These are phyloP conservation scores for Epistrophella euchroma DNA, from an alignment of 2,888 invertebrate species.

Conservation along the genomic window DNA sequence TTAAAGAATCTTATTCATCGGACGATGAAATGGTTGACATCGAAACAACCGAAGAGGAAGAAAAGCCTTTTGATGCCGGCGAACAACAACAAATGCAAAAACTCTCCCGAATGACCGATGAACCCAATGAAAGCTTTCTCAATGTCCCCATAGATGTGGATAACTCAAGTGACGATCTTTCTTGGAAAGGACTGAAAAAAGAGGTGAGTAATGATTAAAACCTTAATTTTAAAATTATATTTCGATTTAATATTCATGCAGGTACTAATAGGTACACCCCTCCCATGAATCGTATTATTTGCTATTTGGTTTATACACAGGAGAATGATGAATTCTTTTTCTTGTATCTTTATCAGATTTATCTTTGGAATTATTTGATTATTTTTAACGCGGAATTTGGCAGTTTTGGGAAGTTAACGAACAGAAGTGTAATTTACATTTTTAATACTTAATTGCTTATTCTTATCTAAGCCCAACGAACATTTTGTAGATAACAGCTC, in stretches of 20 bases:
- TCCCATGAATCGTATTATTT: too few species aligned
- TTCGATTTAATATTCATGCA: not conserved
- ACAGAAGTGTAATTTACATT: too few species aligned
- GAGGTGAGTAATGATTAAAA: slow-evolving; percentile 42
- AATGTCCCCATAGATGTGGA: slow-evolving; percentile 53
- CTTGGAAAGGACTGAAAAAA: slow-evolving; percentile 65
- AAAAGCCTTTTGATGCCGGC: slow-evolving; percentile 60
- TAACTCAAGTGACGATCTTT: slow-evolving; percentile 55
- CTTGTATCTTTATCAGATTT: too few species aligned
- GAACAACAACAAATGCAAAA: slow-evolving; percentile 61
- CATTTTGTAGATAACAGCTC: too few species aligned
- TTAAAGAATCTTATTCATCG: slow-evolving; percentile 83
- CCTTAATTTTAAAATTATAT: not conserved
- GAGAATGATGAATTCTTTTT: too few species aligned
- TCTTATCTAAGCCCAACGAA: too few species aligned
- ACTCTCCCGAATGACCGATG: slow-evolving; percentile 25
- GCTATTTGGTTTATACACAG: too few species aligned
- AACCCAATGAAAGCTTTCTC: slow-evolving; percentile 18
- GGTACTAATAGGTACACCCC: too few species aligned
- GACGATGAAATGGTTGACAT: slow-evolving; percentile 94
- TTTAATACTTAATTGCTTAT: too few species aligned
- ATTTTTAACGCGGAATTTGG: too few species aligned
- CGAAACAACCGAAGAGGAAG: slow-evolving; percentile 92
- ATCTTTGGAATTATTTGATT: too few species aligned
- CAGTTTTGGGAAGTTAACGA: too few species aligned